Base-by-base conservation (phyloP, 35 echinoderm and acorn worm species). In the Strongylocentrotus purpuratus region DNA sequence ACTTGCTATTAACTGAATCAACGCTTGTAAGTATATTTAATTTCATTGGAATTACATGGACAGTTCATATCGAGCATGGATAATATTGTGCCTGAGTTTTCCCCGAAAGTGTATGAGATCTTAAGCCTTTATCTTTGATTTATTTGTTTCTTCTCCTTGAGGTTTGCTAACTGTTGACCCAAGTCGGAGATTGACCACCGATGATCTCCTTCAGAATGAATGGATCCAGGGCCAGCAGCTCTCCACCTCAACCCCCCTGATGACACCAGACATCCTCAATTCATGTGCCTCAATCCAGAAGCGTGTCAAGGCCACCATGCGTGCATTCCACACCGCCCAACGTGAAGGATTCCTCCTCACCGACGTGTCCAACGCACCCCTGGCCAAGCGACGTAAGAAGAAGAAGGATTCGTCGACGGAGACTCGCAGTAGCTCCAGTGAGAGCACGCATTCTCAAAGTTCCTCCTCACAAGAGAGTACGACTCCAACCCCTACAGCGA, bases 401-500 rank as follows among this genome's bases (percentile, higher is more conserved):
- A 99, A 99, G 88, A 99, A 99, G 88, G 96, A 99, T 90, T 97
- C 96, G 18, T 99, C 98, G 46, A 99, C 97, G 1, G 98, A 98
- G 50, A 97, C 97, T 14, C 78, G 97, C 20, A 99, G 98, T 47
- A 99, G 98, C 93, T 96, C 97, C 87, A 96, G 96, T 9, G 95
- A 95, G 48, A 96, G 96, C 46, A 95, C 96, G 31, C 58, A 94
- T 31, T 97, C 97, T 28, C 96, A 96, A 11, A 89, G 95, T 85
- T 95, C 96, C 0, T 99, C 96, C 45, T 97, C 97, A 11, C 97
- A 99, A 45, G 97, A 96, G 5, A 97, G 92, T 33, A 96, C 94
- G 0, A 97, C 97, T 25, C 95, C 96, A 22, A 86, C 86, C 20
- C 88, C 85, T 45, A 96, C 92, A 58, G 78, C 93, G 7, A 99